These are phyloP conservation scores for Epizoanthus fatuus DNA, from an alignment of 92 coral and sea anemone genomes.

Conservation along the genomic window DNA sequence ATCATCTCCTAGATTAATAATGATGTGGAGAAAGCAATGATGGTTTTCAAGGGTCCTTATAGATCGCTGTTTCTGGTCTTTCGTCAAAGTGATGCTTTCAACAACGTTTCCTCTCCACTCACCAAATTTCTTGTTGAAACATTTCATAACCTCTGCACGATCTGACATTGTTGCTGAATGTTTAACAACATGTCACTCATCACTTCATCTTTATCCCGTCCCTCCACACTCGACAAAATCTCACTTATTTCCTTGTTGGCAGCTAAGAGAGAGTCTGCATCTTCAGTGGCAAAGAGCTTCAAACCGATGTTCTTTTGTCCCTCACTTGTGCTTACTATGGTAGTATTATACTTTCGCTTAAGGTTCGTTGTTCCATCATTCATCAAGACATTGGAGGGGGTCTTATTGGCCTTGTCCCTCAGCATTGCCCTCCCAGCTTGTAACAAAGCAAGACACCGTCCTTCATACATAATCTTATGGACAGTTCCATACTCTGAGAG, in stretches of 20 bases:
- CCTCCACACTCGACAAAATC: slow-evolving; percentile 9
- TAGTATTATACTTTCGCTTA: slow-evolving; percentile 9
- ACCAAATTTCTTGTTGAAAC: not conserved
- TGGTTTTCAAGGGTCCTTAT: slow-evolving; percentile 7
- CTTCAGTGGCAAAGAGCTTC: slow-evolving; percentile 1
- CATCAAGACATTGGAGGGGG: slow-evolving; percentile 7
- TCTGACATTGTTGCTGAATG: slow-evolving; percentile 28
- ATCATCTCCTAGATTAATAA: slow-evolving; percentile 32
- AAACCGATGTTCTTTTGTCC: slow-evolving; percentile 8
- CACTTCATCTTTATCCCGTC: not conserved
- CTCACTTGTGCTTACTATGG: slow-evolving; percentile 16
- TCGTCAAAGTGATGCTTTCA: not conserved
- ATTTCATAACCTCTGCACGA: slow-evolving; percentile 24
- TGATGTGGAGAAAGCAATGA: slow-evolving; percentile 35
- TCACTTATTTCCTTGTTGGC: slow-evolving; percentile 22
- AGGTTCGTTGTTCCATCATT: slow-evolving; percentile 8
- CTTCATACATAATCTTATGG: slow-evolving; percentile 18
- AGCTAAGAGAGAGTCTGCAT: not conserved
- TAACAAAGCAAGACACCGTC: not conserved
- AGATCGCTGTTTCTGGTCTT: not conserved
- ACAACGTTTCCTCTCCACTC: not conserved
- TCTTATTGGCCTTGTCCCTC: slow-evolving; percentile 6
- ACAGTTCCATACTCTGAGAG: slow-evolving; percentile 10
- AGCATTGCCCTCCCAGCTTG: slow-evolving; percentile 37
- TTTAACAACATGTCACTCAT: not conserved